Evolutionary conservation across 2,113 vertebrate genomes (phyloP).

Genomic region (Benitochromis conjunctus): DNA sequence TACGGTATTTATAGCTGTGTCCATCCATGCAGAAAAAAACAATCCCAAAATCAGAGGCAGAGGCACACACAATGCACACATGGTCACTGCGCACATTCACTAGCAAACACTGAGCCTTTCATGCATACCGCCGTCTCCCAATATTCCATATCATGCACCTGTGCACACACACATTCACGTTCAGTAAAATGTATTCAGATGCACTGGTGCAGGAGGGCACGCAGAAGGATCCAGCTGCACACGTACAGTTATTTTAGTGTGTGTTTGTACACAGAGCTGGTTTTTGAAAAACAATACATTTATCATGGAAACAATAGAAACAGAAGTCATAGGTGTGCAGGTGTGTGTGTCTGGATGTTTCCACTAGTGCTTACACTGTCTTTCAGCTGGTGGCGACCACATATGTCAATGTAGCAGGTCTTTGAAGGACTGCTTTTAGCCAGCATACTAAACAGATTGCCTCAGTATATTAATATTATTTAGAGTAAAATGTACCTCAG

Average conservation of each 20-base stretch:
- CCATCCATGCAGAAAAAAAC: slow-evolving; percentile 42
- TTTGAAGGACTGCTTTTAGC: not conserved
- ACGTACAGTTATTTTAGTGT: not conserved
- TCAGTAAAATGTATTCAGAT: slow-evolving; percentile 32
- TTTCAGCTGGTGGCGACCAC: not conserved
- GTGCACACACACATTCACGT: slow-evolving; percentile 43
- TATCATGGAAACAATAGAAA: slow-evolving; percentile 10
- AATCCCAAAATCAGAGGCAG: slow-evolving; percentile 37
- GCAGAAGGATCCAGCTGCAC: slow-evolving; percentile 28
- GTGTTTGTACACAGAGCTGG: not conserved
- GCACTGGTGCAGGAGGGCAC: slow-evolving; percentile 14
- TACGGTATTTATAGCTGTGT: slow-evolving; percentile 15
- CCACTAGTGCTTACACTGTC: not conserved
- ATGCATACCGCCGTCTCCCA: slow-evolving; percentile 7
- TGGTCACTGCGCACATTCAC: slow-evolving; percentile 30
- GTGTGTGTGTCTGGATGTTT: not conserved
- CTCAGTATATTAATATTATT: not conserved
- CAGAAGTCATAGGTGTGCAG: not conserved
- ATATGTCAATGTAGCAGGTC: not conserved
- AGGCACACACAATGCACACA: slow-evolving; percentile 17
- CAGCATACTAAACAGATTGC: not conserved
- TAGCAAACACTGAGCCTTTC: slow-evolving; percentile 16
- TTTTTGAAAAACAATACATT: slow-evolving; percentile 20
- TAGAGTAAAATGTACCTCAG: not conserved
- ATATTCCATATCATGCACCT: slow-evolving; percentile 40